These are phyloP conservation scores for Nansenia antarctica DNA, from an alignment of 2,113 vertebrate species.

Conservation along the genomic window DNA sequence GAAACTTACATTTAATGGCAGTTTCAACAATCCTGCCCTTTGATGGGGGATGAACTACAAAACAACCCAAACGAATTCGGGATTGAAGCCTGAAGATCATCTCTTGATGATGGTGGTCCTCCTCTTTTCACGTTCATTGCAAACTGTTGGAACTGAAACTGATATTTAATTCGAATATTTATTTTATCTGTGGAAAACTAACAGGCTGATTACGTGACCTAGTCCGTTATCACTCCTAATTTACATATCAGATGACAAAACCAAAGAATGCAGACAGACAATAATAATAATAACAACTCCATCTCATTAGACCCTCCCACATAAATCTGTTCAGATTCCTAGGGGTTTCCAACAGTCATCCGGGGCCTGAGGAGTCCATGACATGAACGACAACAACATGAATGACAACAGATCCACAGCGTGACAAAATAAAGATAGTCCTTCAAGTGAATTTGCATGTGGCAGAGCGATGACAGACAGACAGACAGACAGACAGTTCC, in stretches of 20 bases:
- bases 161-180: not conserved
- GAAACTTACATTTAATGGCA: not conserved
- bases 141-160: not conserved
- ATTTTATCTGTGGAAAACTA: not conserved
- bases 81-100: not conserved
- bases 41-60: not conserved
- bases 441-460: constrained; percentile 26
- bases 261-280: not conserved
- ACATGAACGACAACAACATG: not conserved
- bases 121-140: not conserved
- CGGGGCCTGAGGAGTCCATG: not conserved
- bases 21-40: not conserved
- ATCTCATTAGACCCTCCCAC: not conserved
- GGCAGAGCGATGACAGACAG: constrained; percentile 13
- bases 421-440: constrained; percentile 16
- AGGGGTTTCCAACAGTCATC: not conserved
- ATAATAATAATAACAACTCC: not conserved
- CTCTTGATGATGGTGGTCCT: not conserved
- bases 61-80: not conserved
- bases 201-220: not conserved
- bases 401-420: not conserved
- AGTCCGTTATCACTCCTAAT: not conserved
- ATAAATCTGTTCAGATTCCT: not conserved
- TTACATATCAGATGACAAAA: not conserved
- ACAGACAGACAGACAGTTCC: not conserved